Percentiles rank a stretch among this genome's conserved stretches.
Evolutionary conservation across 2,888 invertebrate genomes (phyloP).

Genomic region (Mythimna impura): DNA sequence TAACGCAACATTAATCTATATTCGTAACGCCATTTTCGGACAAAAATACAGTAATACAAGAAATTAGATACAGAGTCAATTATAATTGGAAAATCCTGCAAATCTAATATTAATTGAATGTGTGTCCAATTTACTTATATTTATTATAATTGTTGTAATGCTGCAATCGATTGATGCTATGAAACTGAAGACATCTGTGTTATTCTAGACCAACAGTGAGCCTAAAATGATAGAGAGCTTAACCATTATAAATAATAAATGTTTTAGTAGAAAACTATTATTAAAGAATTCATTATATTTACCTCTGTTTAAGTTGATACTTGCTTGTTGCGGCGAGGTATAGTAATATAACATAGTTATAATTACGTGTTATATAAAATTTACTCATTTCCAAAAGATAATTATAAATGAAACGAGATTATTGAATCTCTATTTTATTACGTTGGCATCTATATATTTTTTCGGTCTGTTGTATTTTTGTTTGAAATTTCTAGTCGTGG

Average conservation of each 20-base stretch:
- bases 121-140: constrained; percentile 49
- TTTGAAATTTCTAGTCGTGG: constrained; percentile 86
- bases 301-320: constrained; percentile 87
- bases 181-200: constrained; percentile 79
- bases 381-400: constrained; percentile 72
- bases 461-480: constrained; percentile 76
- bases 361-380: constrained; percentile 76
- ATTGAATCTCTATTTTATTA: constrained; percentile 78
- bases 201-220: constrained; percentile 83
- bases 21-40: constrained; percentile 16
- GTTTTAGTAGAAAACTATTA: constrained; percentile 87
- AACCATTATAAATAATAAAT: constrained; percentile 85
- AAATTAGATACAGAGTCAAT: constrained; percentile 54
- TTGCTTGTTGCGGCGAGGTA: constrained; percentile 87
- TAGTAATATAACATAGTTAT: constrained; percentile 83
- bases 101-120: constrained; percentile 66
- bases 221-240: constrained; percentile 90
- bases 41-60: constrained; percentile 13
- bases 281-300: constrained; percentile 86
- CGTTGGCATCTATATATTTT: constrained; percentile 73
- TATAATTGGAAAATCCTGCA: constrained; percentile 75
- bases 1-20: constrained; percentile 47
- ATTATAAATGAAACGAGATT: constrained; percentile 64
- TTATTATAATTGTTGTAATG: not conserved
- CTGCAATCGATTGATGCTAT: constrained; percentile 49